Conservation (phyloP, 2,888 invertebrate genomes). For the Pogonocherus hispidulus region DNA sequence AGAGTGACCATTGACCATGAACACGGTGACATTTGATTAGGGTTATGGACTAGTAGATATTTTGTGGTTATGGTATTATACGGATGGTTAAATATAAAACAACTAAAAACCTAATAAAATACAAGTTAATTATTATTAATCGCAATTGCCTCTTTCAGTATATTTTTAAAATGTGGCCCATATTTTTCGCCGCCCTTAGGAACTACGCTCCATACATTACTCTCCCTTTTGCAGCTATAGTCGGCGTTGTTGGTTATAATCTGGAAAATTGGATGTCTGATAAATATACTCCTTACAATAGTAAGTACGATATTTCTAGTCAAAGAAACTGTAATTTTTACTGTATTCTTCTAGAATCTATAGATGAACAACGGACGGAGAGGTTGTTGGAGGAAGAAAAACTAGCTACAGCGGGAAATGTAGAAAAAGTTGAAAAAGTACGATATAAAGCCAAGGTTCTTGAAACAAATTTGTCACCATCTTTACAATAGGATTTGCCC, state of each 20-base stretch:
- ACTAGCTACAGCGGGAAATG: constrained; percentile 73
- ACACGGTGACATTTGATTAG: no score
- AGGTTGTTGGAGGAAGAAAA: constrained; percentile 74
- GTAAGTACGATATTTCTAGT: constrained; percentile 69
- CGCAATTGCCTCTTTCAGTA: no score
- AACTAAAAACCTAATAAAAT: no score
- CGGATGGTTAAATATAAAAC: no score
- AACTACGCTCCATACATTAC: constrained; percentile 85
- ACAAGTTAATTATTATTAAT: no score
- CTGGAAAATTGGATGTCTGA: constrained; percentile 82
- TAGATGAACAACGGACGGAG: constrained; percentile 82
- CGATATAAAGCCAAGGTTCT: constrained; percentile 78
- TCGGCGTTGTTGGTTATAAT: constrained; percentile 91
- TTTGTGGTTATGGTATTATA: no score
- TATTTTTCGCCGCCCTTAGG: constrained; percentile 75
- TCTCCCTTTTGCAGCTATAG: constrained; percentile 84
- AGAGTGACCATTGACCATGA: no score
- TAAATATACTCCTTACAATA: constrained; percentile 81
- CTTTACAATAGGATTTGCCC: constrained; percentile 65
- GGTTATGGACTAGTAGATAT: no score
- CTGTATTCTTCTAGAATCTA: constrained; percentile 72
- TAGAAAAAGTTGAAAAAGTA: constrained; percentile 78
- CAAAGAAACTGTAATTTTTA: constrained; percentile 24
- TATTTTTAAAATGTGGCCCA: constrained; percentile 81
- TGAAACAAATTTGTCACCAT: constrained; percentile 78